Base-by-base conservation (phyloP, 2,888 invertebrate species). In the Drosophila multiciliata region DNA sequence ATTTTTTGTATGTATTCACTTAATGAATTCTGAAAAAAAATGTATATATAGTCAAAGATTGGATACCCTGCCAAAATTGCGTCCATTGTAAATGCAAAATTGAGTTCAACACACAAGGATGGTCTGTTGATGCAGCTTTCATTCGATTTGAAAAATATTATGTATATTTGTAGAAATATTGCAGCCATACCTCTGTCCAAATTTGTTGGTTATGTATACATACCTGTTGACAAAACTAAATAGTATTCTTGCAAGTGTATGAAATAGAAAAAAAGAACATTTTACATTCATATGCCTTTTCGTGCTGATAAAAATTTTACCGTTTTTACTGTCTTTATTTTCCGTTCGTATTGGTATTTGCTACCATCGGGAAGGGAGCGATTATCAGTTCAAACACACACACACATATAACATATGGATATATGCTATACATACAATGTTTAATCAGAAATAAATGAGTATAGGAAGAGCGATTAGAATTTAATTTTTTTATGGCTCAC, bases 381-480 rank as follows among this genome's bases (percentile, higher is more conserved):
- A 75, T 78, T 78, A 78, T 78, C 75, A 75, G 61, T 20, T n/a
- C 54, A 48, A 15, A 65, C 50, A 66, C 65, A 59, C 52, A 26
- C 35, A 33, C 36, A n/a, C 54, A 33, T 11, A n/a, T 5, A 40
- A 12, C 36, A 45, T 17, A 32, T 7, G 29, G n/a, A 17, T 50
- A 15, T 38, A 20, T 66, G 66, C 59, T 48, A 45, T 26, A 53
- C 36, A 57, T 20, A 52, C 23, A 40, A 61, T 45, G 67, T 66
- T 70, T 66, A 66, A 64, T 87, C 82, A 82, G 78, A 84, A 82
- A 83, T 81, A 79, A 65, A 76, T 84, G 79, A 79, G 60, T 78
- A 83, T 84, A 83, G 66, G 64, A 69, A 62, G 54, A 67, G 42
- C 78, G 84, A 85, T 83, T 85, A 81, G 76, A 81, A 71, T 85